Base-by-base conservation (phyloP, 2,113 vertebrate genomes). In the Forbesichthys papilliferus region DNA sequence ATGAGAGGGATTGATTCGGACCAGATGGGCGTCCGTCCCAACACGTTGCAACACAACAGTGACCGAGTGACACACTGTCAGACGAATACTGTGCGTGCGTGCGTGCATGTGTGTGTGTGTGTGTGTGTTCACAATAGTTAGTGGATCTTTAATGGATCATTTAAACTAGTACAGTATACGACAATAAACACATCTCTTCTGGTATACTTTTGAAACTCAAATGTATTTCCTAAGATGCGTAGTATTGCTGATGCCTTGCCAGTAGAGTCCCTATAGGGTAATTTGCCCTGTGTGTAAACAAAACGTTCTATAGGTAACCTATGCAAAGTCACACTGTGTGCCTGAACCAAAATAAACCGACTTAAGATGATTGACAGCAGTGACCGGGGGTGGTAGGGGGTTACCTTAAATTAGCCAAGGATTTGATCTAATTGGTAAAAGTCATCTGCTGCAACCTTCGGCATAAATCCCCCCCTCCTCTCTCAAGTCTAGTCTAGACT, bases 1-100 rank as follows among this genome's bases (percentile, higher is more conserved):
- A 94, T 93, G 90, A 91, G 90, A 87, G 92, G 93, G 94, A 95
- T 92, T 95, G 94, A 96, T 95, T 94, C 93, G 94, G 95, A 95
- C 94, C 95, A 96, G 94, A 97, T 95, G 96, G 94, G 93, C 86
- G 90, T 93, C 94, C 93, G 90, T 93, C 94, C 93, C 68, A 57
- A 93, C 93, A 93, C 91, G 91, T 94, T 93, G 94, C 93, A 92
- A 90, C 94, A 88, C 92, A 94, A 88, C 92, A 88, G 92, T 48
- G 91, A 94, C 93, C 88, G 76, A 92, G 93, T 92, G 93, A 90
- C 91, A 77, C 91, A 92, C 92, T 90, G 91, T 92, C 92, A 91
- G 59, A 77, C 60, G 68, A 80, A 81, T 68, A 75, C 92, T 86
- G 85, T 88, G 88, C 27, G 27, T 27, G 27, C 27, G 27, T 27